Conservation (phyloP, 2,113 vertebrate genomes). For the Benitochromis conjunctus region DNA sequence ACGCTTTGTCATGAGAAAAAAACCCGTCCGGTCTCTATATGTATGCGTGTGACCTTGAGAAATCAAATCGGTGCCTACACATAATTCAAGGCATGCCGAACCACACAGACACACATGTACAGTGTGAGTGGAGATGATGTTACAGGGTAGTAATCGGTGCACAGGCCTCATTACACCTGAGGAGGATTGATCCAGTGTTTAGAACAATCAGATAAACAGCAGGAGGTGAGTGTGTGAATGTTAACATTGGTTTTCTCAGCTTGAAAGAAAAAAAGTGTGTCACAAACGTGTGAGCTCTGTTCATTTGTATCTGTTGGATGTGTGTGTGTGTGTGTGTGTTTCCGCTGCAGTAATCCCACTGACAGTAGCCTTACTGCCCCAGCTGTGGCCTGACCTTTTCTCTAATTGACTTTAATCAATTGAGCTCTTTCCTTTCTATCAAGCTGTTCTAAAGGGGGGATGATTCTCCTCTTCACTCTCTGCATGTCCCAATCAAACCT, state of each 20-base stretch:
- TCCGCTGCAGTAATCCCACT: neutral
- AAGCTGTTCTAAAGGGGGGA: slow-evolving; percentile 9
- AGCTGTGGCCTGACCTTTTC: slow-evolving; percentile 61
- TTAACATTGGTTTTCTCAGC: neutral
- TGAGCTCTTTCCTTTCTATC: slow-evolving; percentile 25
- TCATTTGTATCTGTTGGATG: neutral
- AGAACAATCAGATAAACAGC: slow-evolving; percentile 30
- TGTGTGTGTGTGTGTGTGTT: neutral
- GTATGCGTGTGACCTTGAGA: slow-evolving; percentile 14
- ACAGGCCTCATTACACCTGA: slow-evolving; percentile 22
- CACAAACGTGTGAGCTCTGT: neutral
- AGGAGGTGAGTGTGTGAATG: neutral
- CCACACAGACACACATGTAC: neutral
- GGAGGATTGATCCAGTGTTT: slow-evolving; percentile 18
- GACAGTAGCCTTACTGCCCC: slow-evolving; percentile 19
- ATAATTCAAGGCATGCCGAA: neutral
- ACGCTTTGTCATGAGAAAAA: neutral
- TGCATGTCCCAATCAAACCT: neutral
- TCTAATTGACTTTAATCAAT: slow-evolving; percentile 68
- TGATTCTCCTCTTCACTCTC: slow-evolving; percentile 7
- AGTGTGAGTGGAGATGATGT: neutral
- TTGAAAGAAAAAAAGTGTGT: neutral
- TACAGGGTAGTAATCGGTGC: slow-evolving; percentile 3
- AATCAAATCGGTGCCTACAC: neutral
- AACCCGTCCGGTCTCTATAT: neutral